These are phyloP conservation scores for Drosophila kikkawai DNA, from an alignment of 1,140 invertebrate species.

Conservation along the genomic window DNA sequence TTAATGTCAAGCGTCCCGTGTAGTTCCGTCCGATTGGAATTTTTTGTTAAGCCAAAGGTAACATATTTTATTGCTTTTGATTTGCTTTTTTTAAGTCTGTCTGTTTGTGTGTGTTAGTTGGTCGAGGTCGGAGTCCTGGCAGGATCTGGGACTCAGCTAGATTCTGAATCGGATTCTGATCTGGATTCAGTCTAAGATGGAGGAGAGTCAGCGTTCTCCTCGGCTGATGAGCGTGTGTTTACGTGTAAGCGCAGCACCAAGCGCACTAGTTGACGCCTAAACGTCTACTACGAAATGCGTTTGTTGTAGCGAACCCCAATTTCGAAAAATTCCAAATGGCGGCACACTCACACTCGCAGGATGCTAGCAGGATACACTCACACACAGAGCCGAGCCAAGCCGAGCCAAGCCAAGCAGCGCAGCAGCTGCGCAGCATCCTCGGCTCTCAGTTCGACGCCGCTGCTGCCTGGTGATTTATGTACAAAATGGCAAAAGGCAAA, in stretches of 20 bases:
- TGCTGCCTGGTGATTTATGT: conserved; percentile 72
- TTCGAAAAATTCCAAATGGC: conserved; percentile 85
- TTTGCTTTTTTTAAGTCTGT: conserved; percentile 12
- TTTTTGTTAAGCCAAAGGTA: conserved; percentile 6
- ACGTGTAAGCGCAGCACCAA: conserved; percentile 85
- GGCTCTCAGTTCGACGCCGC: conserved; percentile 49
- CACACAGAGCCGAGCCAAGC: conserved; percentile 29
- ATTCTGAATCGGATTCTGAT: conserved; percentile 3
- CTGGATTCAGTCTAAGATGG: conserved; percentile 4
- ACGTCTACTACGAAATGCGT: conserved; percentile 85
- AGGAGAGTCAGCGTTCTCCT: conserved; percentile 51
- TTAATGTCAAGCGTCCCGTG: not conserved
- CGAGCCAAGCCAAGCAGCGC: conserved; percentile 34
- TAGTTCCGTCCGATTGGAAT: not conserved
- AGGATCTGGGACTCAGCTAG: conserved; percentile 11
- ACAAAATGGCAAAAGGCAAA: conserved; percentile 79
- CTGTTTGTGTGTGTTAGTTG: conserved; percentile 26
- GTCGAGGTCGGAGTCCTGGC: conserved; percentile 19
- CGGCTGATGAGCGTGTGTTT: conserved; percentile 60
- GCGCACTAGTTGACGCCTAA: conserved; percentile 86
- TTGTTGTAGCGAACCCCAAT: conserved; percentile 85
- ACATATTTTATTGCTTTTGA: conserved; percentile 5
- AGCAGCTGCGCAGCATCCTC: conserved; percentile 53
- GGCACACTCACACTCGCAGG: conserved; percentile 60
- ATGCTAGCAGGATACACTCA: conserved; percentile 15